Evolutionary conservation across 53 echinoderm and acorn worm species (phyloP).

Genomic region (Zoroaster sp.): DNA sequence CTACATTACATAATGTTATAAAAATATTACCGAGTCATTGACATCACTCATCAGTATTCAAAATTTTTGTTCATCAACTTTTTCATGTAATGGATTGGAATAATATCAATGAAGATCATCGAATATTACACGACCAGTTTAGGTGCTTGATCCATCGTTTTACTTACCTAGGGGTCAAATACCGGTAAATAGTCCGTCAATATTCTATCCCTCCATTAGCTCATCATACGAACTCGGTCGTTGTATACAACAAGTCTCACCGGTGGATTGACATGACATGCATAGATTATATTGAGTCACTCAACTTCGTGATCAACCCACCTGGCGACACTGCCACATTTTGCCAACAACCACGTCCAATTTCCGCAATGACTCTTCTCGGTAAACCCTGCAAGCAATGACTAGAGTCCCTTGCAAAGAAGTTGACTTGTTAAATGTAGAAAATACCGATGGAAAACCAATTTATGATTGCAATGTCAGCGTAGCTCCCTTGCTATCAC

Average conservation of each 20-base stretch:
- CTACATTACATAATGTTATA: no score
- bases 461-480: background rate
- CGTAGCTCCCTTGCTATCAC: background rate
- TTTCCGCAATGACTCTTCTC: background rate
- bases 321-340: constrained; percentile 2
- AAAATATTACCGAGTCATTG: no score
- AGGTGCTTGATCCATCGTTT: background rate
- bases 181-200: background rate
- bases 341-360: background rate
- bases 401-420: background rate
- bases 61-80: no score
- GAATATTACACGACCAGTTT: no score
- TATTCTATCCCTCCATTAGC: background rate
- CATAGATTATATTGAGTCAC: background rate
- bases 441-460: background rate
- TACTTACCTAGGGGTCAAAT: background rate
- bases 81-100: no score
- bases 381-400: background rate
- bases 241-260: background rate
- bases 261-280: background rate
- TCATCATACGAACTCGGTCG: background rate
- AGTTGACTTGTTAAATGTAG: background rate
- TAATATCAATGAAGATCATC: no score
- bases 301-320: background rate
- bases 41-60: no score